These are phyloP conservation scores for Phalera bucephala DNA, from an alignment of 2,888 invertebrate species.

Conservation along the genomic window DNA sequence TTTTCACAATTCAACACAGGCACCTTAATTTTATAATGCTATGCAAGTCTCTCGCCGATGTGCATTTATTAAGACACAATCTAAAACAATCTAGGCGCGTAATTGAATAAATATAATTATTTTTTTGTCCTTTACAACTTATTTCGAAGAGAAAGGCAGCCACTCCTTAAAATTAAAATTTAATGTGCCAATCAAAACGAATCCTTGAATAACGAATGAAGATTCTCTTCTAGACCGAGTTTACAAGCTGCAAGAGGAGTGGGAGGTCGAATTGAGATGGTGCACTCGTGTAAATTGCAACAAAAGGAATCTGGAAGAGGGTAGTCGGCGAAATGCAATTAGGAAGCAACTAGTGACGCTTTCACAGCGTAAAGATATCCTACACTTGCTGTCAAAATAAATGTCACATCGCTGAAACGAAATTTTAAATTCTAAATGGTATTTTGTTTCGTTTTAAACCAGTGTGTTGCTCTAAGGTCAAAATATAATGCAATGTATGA, in stretches of 20 bases:
- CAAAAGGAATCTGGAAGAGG: slow-evolving; percentile 47
- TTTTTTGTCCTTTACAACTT: slow-evolving; percentile 18
- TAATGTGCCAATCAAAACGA: slow-evolving; percentile 25
- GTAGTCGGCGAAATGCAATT: slow-evolving; percentile 51
- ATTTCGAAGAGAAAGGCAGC: slow-evolving; percentile 23
- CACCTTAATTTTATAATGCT: too few species aligned
- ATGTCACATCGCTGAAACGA: too few species aligned
- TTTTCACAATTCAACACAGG: too few species aligned
- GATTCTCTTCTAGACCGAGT: slow-evolving; percentile 11
- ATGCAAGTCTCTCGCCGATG: background rate
- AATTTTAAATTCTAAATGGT: too few species aligned
- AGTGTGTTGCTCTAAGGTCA: too few species aligned
- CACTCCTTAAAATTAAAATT: slow-evolving; percentile 35
- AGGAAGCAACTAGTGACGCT: slow-evolving; percentile 43
- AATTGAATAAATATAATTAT: slow-evolving; percentile 26
- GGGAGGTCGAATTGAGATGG: slow-evolving; percentile 33
- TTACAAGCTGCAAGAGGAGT: slow-evolving; percentile 12
- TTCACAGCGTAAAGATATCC: slow-evolving; percentile 31
- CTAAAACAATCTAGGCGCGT: background rate
- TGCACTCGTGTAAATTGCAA: slow-evolving; percentile 44
- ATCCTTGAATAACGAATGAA: slow-evolving; percentile 26
- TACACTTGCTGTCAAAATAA: slow-evolving; percentile 23
- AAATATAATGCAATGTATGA: too few species aligned
- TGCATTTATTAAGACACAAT: background rate
- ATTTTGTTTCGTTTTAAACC: too few species aligned